Base-by-base conservation (phyloP, 1,140 invertebrate species). In the Caenorhabditis brenneri region DNA sequence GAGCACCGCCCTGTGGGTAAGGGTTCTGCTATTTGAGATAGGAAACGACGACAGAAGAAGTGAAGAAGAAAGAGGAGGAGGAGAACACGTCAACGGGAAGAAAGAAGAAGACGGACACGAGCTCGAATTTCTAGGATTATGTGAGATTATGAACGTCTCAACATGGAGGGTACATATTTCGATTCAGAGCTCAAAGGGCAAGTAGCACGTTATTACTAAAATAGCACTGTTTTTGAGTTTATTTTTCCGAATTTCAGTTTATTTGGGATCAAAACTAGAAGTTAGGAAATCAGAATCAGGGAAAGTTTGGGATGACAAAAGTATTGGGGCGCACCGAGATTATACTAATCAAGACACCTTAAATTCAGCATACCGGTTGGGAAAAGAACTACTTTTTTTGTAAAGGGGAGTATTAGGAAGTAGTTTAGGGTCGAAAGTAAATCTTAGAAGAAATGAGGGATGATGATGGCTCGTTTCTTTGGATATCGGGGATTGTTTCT, bases 91-190 rank as follows among this genome's bases (percentile, higher is more conserved):
- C 60, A 36, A 65, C 31, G 31, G 31, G 31, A 33, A 65, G 16
- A 33, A 33, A 39, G 60, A 65, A 22, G 60, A 19, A 33, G n/a
- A n/a, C 39, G 39, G 39, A 16, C 29, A 36, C 58, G 36, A 3
- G 36, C 22, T 74, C 36, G 36, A 74, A 74, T 74, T 74, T 74
- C 65, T 74, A 46, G 65, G 65, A 74, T 74, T 74, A 74, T 74
- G 65, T 74, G 65, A 74, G 65, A 74, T 74, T 74, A 74, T 42
- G 33, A 74, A 42, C 36, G 36, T 42, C 9, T 12, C 10, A 10
- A 15, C 6, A 46, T 9, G 9, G 9, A 4, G 36, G 36, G 65
- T 31, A 42, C 33, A 65, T 24, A 22, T 42, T 42, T 42, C 36
- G 36, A 46, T 15, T 74, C 33, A 42, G 6, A 74, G 36, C 36